Conservation (phyloP, 2,797 vertebrate species). For the Protonibea diacanthus region DNA sequence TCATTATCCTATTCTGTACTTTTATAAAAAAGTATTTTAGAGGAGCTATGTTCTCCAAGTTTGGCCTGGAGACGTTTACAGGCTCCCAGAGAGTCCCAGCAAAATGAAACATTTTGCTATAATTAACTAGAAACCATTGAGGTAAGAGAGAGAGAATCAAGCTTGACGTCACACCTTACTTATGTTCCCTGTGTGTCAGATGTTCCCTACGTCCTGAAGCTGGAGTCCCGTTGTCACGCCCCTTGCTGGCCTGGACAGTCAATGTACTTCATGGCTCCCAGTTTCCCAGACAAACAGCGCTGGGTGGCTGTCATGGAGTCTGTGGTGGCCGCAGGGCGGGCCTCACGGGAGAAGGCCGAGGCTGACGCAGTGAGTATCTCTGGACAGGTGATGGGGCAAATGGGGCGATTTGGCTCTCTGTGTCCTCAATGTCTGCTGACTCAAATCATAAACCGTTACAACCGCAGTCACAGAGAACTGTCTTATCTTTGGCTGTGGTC, state of each 20-base stretch:
- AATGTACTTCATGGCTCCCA: constrained; percentile 95
- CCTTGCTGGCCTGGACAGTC: constrained; percentile 97
- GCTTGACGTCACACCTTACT: background rate
- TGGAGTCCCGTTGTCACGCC: constrained; percentile 94
- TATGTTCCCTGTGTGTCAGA: constrained; percentile 80
- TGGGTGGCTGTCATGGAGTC: constrained; percentile 98
- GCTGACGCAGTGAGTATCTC: constrained; percentile 95
- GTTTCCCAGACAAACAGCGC: constrained; percentile 98
- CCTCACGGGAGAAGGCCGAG: constrained; percentile 96
- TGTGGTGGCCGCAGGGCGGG: constrained; percentile 92
- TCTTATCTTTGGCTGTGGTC: constrained; percentile 7
- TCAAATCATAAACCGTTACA: constrained; percentile 26
- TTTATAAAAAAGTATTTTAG: background rate
- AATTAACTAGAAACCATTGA: background rate
- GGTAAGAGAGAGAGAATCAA: background rate
- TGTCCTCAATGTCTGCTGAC: constrained; percentile 23
- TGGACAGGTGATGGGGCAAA: background rate
- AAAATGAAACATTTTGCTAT: background rate
- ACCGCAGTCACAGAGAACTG: constrained; percentile 14
- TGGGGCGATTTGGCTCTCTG: background rate
- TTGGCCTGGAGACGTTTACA: background rate
- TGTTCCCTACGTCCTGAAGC: constrained; percentile 95
- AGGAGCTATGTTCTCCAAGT: background rate
- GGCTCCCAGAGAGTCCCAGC: background rate
- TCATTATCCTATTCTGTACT: background rate